phyloP scores from a whole-genome alignment of 2,797 vertebrate genomes.

The Argya squamiceps region DNA sequence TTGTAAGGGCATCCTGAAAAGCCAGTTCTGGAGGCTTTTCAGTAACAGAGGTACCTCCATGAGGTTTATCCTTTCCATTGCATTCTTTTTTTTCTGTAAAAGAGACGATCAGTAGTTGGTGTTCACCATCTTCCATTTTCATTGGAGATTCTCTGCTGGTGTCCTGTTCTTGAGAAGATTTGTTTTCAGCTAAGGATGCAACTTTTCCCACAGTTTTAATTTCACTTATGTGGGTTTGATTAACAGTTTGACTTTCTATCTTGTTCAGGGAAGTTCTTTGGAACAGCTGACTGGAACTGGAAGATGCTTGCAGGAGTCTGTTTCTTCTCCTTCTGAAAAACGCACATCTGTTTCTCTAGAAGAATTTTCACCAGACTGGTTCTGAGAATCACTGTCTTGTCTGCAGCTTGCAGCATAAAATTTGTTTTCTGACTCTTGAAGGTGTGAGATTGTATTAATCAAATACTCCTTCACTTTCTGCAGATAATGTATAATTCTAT shows the following conservation, averaged over 20 bases:
- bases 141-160: not conserved
- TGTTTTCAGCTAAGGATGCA: not conserved
- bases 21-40: slow-evolving; percentile 6
- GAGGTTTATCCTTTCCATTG: not conserved
- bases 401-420: slow-evolving; percentile 19
- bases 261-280: not conserved
- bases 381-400: not conserved
- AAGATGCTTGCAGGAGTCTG: not conserved
- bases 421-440: slow-evolving; percentile 65
- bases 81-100: not conserved
- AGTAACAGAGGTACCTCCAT: not conserved
- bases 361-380: not conserved
- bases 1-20: not conserved
- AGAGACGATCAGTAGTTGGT: not conserved
- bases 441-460: slow-evolving; percentile 27
- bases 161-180: not conserved
- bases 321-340: not conserved
- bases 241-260: not conserved
- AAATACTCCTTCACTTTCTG: slow-evolving; percentile 60
- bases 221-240: slow-evolving; percentile 16
- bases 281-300: not conserved
- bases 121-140: slow-evolving; percentile 1
- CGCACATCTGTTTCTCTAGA: not conserved
- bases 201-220: not conserved
- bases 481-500: slow-evolving; percentile 49